A percentile compares a stretch with the other conserved stretches of the same genome.
Evolutionary conservation across 2,888 invertebrate species (phyloP).

Genomic region (Erebia aethiops): DNA sequence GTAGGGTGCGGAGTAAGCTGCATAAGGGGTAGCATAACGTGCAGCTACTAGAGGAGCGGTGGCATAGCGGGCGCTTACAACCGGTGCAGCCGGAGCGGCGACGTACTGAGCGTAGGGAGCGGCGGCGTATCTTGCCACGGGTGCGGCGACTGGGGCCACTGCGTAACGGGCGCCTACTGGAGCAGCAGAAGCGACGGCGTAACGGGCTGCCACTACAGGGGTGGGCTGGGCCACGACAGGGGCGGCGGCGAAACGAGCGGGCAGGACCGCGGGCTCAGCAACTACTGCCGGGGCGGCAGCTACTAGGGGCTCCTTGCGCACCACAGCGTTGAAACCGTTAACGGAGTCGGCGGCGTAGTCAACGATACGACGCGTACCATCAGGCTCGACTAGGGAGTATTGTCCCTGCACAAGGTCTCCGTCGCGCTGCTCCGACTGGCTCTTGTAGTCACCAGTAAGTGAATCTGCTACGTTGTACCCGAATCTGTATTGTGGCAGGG

Average conservation of each 20-base stretch:
- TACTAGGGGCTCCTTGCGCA: constrained; percentile 68
- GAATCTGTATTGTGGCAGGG: constrained; percentile 82
- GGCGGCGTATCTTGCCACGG: constrained; percentile 41
- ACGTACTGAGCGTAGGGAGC: constrained; percentile 43
- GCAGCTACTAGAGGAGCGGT: constrained; percentile 61
- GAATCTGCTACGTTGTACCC: constrained; percentile 74
- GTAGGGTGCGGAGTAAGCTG: constrained; percentile 34
- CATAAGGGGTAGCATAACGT: constrained; percentile 46
- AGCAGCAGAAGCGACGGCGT: constrained; percentile 48
- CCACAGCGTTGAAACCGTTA: constrained; percentile 73
- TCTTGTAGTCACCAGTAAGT: constrained; percentile 75
- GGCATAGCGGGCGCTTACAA: constrained; percentile 78
- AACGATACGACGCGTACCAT: constrained; percentile 70
- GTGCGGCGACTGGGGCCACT: constrained; percentile 48
- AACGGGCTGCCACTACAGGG: constrained; percentile 44
- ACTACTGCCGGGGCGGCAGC: constrained; percentile 64
- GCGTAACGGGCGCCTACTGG: constrained; percentile 50
- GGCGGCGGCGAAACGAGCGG: constrained; percentile 54
- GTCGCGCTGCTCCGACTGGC: constrained; percentile 76
- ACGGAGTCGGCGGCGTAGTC: constrained; percentile 71
- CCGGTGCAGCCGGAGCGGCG: constrained; percentile 56
- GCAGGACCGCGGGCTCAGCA: constrained; percentile 59
- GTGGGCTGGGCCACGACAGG: constrained; percentile 49
- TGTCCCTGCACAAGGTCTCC: constrained; percentile 80
- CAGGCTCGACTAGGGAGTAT: constrained; percentile 72